phyloP scores from a whole-genome alignment of 2,888 invertebrate genomes.

The Pyrgus malvae region DNA sequence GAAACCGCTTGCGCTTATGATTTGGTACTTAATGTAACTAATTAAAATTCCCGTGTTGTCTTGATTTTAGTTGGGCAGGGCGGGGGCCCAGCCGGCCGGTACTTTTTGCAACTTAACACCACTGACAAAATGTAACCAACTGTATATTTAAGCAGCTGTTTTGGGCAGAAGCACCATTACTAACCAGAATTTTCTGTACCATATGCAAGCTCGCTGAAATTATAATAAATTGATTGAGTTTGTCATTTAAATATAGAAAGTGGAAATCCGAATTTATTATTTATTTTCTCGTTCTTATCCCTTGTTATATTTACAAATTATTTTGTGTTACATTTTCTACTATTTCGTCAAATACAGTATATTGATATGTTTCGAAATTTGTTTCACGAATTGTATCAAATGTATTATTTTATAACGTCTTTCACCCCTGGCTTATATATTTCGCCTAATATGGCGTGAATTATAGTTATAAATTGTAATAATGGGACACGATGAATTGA shows the following conservation, averaged over 20 bases:
- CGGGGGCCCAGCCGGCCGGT: conserved; percentile 22
- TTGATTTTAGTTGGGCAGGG: conserved; percentile 38
- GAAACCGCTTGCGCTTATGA: conserved; percentile 32
- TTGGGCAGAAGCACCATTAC: not conserved
- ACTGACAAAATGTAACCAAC: conserved; percentile 15
- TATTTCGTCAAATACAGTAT: too few species aligned
- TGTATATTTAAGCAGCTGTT: not conserved
- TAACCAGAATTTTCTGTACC: not conserved
- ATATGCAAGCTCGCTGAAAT: too few species aligned
- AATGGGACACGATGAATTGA: conserved; percentile 23
- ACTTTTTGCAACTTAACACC: conserved; percentile 17
- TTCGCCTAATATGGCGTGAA: conserved; percentile 7
- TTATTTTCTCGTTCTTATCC: too few species aligned
- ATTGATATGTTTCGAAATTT: too few species aligned
- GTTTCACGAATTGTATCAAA: conserved; percentile 2
- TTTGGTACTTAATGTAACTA: conserved; percentile 36
- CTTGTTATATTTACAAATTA: too few species aligned
- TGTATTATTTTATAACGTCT: not conserved
- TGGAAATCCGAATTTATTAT: too few species aligned
- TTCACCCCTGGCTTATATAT: not conserved
- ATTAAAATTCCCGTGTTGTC: conserved; percentile 40
- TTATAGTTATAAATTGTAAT: conserved; percentile 22
- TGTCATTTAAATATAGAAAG: too few species aligned
- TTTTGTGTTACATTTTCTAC: too few species aligned
- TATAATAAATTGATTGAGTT: too few species aligned